Base-by-base conservation (phyloP, 2,113 vertebrate species). In the Nanorana parkeri region DNA sequence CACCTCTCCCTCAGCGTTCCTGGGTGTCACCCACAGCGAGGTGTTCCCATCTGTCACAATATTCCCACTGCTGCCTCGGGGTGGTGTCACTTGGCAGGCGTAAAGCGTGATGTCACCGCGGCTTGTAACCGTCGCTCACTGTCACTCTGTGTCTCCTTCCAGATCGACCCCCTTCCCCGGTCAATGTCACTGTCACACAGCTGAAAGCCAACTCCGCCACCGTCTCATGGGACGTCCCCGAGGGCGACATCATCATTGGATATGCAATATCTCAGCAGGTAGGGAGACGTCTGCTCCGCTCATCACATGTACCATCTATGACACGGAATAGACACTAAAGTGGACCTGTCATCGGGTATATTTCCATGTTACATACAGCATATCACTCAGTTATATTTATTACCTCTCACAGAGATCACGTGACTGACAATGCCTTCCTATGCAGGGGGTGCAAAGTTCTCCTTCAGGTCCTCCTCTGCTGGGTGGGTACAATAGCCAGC, bases 241-340 rank as follows among this genome's bases (percentile, higher is more conserved):
- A 99, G 85, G 97, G 97, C 85, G 97, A 99, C 0, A 87, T 97
- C 81, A 94, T 99, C 91, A 99, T 99, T 68, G 98, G 98, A 89
- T 99, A 99, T 86, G 97, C 97, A 67, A 96, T 99, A 86, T 94
- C 95, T 15, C 97, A 99, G 91, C 96, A 99, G 94, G 97, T 98
- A 94, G 81, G 86, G 75, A 11, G n/a, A 54, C 2, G 41, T 1
- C 41, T 13, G 10, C 41, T 1, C 1, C 8, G 4, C 4, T 41
- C 41, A 41, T 11, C 41, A 41, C 10, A 32, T n/a, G n/a, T 32
- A 5, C 2, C 5, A 32, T 32, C 5, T 41, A 7, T 41, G 8
- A 4, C 41, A 41, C 41, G 29, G n/a, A n/a, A n/a, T n/a, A n/a
- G n/a, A n/a, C n/a, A n/a, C n/a, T n/a, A n/a, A n/a, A n/a, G n/a